Percentiles rank a stretch among this genome's conserved stretches.
Conservation (phyloP, 1,140 invertebrate genomes). For the Sarcophaga bullata region DNA sequence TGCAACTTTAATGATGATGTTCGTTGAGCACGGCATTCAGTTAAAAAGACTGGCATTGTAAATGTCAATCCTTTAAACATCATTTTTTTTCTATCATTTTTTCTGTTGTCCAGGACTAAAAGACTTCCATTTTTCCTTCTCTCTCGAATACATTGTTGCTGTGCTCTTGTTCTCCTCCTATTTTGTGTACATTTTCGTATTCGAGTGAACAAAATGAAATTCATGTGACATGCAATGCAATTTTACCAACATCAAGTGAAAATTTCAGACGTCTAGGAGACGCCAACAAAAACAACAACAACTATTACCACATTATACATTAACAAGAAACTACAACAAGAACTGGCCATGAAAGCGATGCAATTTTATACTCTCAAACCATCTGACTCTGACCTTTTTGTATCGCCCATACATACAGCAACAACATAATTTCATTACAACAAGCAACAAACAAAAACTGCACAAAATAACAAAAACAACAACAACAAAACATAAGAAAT, state of each 20-base stretch:
- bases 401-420: neutral
- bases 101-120: no score
- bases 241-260: slow-evolving; percentile 1
- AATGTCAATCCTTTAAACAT: neutral
- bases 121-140: neutral
- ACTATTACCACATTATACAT: neutral
- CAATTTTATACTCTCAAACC: slow-evolving; percentile 13
- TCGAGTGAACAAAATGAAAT: slow-evolving; percentile 18
- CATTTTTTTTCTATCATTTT: neutral
- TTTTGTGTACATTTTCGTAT: no score
- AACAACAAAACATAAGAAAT: neutral
- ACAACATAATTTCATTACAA: neutral
- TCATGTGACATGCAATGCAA: slow-evolving; percentile 21
- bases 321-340: neutral
- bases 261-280: slow-evolving; percentile 26
- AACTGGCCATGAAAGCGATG: slow-evolving; percentile 1
- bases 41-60: neutral
- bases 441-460: neutral
- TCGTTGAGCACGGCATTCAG: neutral
- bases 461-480: neutral
- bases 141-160: neutral
- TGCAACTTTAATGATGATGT: neutral
- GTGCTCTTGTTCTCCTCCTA: neutral
- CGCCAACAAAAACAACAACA: slow-evolving; percentile 9
- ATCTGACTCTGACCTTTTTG: no score